phyloP scores from a whole-genome alignment of 2,113 vertebrate genomes.

The Orthonyx spaldingii region DNA sequence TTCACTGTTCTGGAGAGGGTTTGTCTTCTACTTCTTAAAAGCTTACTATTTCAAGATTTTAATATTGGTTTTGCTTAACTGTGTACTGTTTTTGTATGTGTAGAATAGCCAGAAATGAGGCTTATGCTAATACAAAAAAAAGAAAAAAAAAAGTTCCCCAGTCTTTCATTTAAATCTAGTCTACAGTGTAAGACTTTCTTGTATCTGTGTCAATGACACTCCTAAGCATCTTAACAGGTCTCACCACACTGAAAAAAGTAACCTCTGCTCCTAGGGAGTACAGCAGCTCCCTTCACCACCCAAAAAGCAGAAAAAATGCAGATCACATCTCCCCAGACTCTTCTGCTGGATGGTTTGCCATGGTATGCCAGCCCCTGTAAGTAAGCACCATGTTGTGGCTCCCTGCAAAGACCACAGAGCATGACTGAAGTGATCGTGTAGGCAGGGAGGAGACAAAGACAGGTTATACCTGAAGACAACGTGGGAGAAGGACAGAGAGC shows the following conservation, averaged over 20 bases:
- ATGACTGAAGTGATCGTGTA: no score
- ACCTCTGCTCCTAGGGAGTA: neutral
- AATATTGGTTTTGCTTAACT: neutral
- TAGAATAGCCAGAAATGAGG: neutral
- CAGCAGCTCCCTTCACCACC: neutral
- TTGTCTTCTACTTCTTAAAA: neutral
- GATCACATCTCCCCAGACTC: fast-evolving
- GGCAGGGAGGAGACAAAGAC: neutral
- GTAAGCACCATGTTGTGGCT: fast-evolving
- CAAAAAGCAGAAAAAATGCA: neutral
- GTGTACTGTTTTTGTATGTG: neutral
- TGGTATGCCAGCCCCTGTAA: neutral
- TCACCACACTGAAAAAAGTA: neutral
- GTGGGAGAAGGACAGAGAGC: neutral
- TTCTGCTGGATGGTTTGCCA: neutral
- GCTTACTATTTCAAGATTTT: neutral
- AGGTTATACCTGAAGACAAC: neutral
- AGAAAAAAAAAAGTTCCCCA: neutral
- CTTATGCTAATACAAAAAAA: neutral
- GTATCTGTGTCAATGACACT: neutral
- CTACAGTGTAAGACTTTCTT: neutral
- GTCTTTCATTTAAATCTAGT: neutral
- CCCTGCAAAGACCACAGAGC: no score
- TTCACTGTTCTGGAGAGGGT: neutral
- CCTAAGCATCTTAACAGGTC: neutral